Base-by-base conservation (phyloP, 1,140 invertebrate species). In the Aethina tumida region DNA sequence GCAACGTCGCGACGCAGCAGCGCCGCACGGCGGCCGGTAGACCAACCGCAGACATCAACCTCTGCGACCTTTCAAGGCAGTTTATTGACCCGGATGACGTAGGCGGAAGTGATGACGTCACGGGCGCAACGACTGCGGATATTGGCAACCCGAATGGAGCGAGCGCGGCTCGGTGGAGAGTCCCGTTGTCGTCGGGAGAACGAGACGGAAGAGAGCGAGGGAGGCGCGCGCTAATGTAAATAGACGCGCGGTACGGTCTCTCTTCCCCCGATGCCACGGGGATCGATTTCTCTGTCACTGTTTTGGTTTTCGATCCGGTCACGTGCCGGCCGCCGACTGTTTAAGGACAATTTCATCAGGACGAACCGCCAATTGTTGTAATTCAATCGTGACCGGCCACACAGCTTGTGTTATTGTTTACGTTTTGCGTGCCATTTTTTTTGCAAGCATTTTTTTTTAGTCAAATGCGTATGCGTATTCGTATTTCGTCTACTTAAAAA, bases 61-160 rank as follows among this genome's bases (percentile, higher is more conserved):
- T 45, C 41, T n/a, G 30, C 55, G 56, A 59, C 56, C 56, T 59
- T 59, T 52, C 56, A 59, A 59, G 56, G 56, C 53, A 55, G 56
- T 59, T 59, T 59, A 59, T 57, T 59, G 55, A 55, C 54, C 56
- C 30, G 45, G 20, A 45, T 59, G 56, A 59, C 56, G 56, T 59
- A 56, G 39, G 26, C 56, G 56, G 56, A 52, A 53, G 43, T 32
- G 9, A 37, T 53, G 50, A 59, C 55, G 56, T 59, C 50, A 59
- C 33, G 26, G 31, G 38, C 43, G 42, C 43, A 47, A 45, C 47
- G 49, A 51, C 50, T 54, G 52, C 52, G 47, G 47, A 52, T 48
- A 39, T 49, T 45, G 40, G 39, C 33, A 48, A 44, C 41, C 28
- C 34, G 32, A 24, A 21, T 18, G 18, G 17, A 20, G 14, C 29